Base-by-base conservation (phyloP, 2,888 invertebrate species). In the Ischnus inquisitorius region DNA sequence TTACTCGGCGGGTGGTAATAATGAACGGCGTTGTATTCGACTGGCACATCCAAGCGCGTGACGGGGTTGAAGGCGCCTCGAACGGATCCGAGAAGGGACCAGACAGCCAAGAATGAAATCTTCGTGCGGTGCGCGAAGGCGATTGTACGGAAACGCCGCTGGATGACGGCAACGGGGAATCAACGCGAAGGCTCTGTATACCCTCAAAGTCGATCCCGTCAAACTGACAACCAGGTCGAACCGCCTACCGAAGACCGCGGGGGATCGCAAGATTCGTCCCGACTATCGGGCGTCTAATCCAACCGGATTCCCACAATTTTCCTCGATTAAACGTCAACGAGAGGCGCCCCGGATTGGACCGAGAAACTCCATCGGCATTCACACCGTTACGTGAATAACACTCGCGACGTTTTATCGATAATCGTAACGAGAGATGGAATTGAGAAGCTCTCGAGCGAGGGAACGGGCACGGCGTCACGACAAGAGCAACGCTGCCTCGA, bases 151-250 rank as follows among this genome's bases (percentile, higher is more conserved):
- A 60, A 28, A 34, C 22, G 60, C 34, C 34, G 34, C 8, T 54
- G 75, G 51, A 62, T 71, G 71, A 83, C 75, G 43, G 80, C 54
- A 83, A 77, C 62, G 77, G 68, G 51, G 14, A 65, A 57, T 43
- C 71, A 6, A 39, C 28, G 51, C 34, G 34, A 5, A 75, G 41
- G 81, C 48, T 12, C 39, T 67, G 74, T 28, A 54, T 67, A 85
- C 77, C 83, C 85, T 87, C 85, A 75, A 86, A 89, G 86, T 89
- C 88, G 86, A 90, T 89, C 86, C 87, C 87, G 89, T 87, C 89
- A 88, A 87, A 89, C 87, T 89, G 89, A 89, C 88, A 88, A 88
- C 83, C 88, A 85, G 86, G 87, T 87, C 89, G 88, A 88, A 87
- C 86, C 86, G 87, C 87, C 87, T 88, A n/a, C 83, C 85, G 71